Base-by-base conservation (phyloP, 2,797 vertebrate species). In the Nyctibius grandis region DNA sequence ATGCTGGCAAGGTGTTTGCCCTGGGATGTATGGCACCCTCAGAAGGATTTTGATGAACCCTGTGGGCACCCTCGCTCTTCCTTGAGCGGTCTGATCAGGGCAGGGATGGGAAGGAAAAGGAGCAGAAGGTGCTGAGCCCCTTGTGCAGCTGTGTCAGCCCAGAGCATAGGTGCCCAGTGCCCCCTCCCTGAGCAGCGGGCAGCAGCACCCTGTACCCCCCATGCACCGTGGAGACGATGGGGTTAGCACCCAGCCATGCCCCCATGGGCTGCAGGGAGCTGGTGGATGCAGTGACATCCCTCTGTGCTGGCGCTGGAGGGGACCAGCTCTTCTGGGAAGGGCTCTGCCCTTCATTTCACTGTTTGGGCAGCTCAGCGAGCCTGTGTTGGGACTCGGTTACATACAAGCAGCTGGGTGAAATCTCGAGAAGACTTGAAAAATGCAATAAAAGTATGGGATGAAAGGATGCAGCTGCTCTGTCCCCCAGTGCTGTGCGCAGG, bases 401-500 rank as follows among this genome's bases (percentile, higher is more conserved):
- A 8, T 79, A 75, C 65, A 72, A 88, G 57, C 69, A 93, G 90
- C 45, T 0, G 7, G 14, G 31, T 72, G 54, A 85, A 88, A 95
- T 86, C 90, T 86, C 81, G 60, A 81, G 61, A 79, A 82, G 81
- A 25, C 84, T 91, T 91, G 38, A 91, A 85, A 92, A 92, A 84
- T 68, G 78, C 93, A 64, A 17, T 82, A 42, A 47, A 94, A 92
- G 56, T 63, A 29, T 38, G 68, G 36, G 54, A 91, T 94, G 88
- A 95, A 89, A 92, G 59, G 72, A 67, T 95, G 91, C 93, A 94
- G 93, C 93, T 97, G 96, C 81, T 92, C 44, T 38, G 48, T 59
- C 26, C 70, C 20, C 20, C 54, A 40, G 36, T 31, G 84, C 93
- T 59, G 83, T 90, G 77, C 3, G 0, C 74, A 44, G 76, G 75